phyloP scores from a whole-genome alignment of 2,888 invertebrate species.

The Epinotia brunnichana region DNA sequence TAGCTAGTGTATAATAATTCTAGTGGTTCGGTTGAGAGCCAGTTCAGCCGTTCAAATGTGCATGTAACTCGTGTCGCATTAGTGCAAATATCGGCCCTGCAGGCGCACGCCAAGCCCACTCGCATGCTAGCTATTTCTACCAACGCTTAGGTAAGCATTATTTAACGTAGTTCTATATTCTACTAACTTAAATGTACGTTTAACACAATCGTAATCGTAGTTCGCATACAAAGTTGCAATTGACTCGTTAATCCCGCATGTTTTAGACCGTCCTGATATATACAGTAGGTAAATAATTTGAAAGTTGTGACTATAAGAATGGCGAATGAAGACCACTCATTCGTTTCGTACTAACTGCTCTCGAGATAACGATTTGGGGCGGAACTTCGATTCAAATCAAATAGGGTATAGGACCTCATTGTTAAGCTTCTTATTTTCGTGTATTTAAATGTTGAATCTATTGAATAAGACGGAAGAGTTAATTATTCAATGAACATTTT shows the following conservation, averaged over 20 bases:
- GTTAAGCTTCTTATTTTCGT: too few species aligned
- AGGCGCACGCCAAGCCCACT: not conserved
- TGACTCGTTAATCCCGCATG: not conserved
- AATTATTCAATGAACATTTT: too few species aligned
- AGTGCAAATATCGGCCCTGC: not conserved
- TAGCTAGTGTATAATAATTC: too few species aligned
- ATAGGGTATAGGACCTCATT: too few species aligned
- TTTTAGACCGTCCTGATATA: not conserved
- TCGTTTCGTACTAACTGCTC: too few species aligned
- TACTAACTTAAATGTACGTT: not conserved
- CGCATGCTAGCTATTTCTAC: not conserved
- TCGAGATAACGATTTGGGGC: too few species aligned
- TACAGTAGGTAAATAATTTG: too few species aligned
- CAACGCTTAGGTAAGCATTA: conserved; percentile 1
- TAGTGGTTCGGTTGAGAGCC: not conserved
- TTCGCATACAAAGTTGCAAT: not conserved
- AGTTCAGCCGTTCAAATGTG: not conserved
- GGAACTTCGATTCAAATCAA: too few species aligned
- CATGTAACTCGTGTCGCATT: not conserved
- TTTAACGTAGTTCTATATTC: conserved; percentile 4
- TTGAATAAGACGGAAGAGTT: too few species aligned
- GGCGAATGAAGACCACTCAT: too few species aligned
- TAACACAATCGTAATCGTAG: conserved; percentile 4
- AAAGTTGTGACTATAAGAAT: too few species aligned
- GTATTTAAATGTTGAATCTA: too few species aligned